Evolutionary conservation across 1,140 invertebrate genomes (phyloP), one percentile per base, ranked within the genome.

Genomic region (Pogonomyrmex barbatus): DNA sequence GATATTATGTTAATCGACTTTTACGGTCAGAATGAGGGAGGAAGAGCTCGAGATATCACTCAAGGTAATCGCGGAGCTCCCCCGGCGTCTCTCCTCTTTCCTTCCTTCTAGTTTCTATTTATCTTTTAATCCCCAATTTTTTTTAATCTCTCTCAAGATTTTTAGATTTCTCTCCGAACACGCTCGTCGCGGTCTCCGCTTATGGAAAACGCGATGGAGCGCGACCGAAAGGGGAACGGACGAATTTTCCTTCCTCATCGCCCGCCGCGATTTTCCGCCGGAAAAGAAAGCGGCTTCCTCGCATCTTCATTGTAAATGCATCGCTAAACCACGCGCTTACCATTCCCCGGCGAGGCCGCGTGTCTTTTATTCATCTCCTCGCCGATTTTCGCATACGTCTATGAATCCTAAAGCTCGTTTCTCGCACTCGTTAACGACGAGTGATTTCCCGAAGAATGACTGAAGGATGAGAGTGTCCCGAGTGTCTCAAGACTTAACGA

Each of bases 31-130:
- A 92, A 98, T 98, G 98, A 96, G 97, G 94, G 98, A 98, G 96
- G 98, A 98, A 96, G 98, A 98, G 95, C 96, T 98, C 94, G 98
- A 98, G 96, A 97, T 98, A 95, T 98, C 98, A 95, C 97, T 98
- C 93, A 98, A 98, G 97, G 97, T 97, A 94, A 94, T 91, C 71
- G 62, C 90, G 70, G 58, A n/a, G 54, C 73, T 54, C 52, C 17
- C 42, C 17, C 42, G 36, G 50, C 24, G 24, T 0, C 24, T 79
- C 24, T 73, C 33, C 42, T 82, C 63, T 77, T 78, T 50, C 56
- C 79, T 65, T 62, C 50, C 30, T 24, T 47, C 24, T 52, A 17
- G 52, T 58, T 79, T 42, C 5, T 0, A 12, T 52, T 36, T 71
- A 24, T 24, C 24, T 24, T 24, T 24, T 24, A 24, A 24, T 24